Base-by-base conservation (phyloP, 2,113 vertebrate genomes). In the Vireo altiloquus region DNA sequence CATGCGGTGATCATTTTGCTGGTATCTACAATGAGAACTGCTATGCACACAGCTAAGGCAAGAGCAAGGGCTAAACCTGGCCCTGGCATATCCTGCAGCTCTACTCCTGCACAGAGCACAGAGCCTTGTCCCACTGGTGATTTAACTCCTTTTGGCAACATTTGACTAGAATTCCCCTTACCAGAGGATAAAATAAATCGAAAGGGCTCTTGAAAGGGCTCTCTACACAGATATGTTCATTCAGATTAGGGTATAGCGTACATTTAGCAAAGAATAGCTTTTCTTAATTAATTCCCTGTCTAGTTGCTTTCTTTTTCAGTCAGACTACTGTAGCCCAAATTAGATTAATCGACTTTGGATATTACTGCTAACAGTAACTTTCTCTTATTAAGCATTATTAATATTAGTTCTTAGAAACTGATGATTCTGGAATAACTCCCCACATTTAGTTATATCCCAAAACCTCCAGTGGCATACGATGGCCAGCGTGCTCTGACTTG, bases 231-330 rank as follows among this genome's bases (percentile, higher is more conserved):
- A 83, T 40, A 74, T 0, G 0, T 63, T 94, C 23, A 0, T 83
- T 90, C 33, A 70, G 76, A 70, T 95, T 94, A 92, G 57, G 79
- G 42, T 88, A 74, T n/a, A 77, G 54, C 42, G 33, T 92, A 69
- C 33, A 39, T 90, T 93, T 82, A 85, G 69, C 39, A 90, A 74
- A 61, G 54, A 90, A 80, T 74, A 86, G 39, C 50, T 92, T 80
- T 90, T 59, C 80, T 81, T 95, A 93, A 96, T 94, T 95, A 94
- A 94, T 95, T 93, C 82, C 79, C 90, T 86, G 42, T 77, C 88
- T 65, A 79, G 49, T 27, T 93, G 28, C 6, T 74, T 89, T 82
- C 92, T 91, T 91, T 90, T 82, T 30, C 40, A 66, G 44, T 70
- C 69, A 90, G 39, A 80, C 40, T 90, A 47, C 82, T 59, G n/a